phyloP scores from a whole-genome alignment of 2,113 vertebrate genomes.

The Rana temporaria region DNA sequence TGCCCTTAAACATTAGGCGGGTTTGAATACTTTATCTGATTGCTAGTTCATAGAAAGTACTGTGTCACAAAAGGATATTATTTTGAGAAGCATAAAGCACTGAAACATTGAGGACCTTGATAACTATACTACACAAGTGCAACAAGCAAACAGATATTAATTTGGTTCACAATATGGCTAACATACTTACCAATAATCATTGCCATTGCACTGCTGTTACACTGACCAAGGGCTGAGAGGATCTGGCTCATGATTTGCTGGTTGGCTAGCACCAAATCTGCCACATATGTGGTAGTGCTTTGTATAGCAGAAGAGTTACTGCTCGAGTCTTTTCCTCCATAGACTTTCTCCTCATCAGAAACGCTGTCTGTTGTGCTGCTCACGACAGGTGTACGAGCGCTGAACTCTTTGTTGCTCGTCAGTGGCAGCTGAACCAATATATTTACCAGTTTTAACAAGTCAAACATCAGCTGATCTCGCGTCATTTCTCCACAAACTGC shows the following conservation, averaged over 20 bases:
- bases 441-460: conserved; percentile 94
- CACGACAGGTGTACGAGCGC: conserved; percentile 83
- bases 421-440: conserved; percentile 93
- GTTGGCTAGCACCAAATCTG: conserved; percentile 95
- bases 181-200: conserved; percentile 96
- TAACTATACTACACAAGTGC: no score
- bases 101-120: no score
- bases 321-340: conserved; percentile 90
- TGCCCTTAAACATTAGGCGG: no score
- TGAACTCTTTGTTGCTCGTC: conserved; percentile 92
- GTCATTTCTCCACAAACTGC: conserved; percentile 97
- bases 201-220: conserved; percentile 99
- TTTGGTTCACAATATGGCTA: background rate
- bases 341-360: conserved; percentile 98
- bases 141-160: background rate
- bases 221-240: conserved; percentile 93
- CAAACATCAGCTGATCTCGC: conserved; percentile 97
- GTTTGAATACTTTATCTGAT: no score
- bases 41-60: no score
- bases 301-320: conserved; percentile 77
- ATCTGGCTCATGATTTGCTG: conserved; percentile 99
- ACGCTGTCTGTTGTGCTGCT: conserved; percentile 87
- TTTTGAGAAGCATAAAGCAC: no score
- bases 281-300: conserved; percentile 87
- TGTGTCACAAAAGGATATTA: no score